Evolutionary conservation across 2,888 invertebrate genomes (phyloP), one percentile per base, ranked within the genome.

Genomic region (Rhingia rostrata): DNA sequence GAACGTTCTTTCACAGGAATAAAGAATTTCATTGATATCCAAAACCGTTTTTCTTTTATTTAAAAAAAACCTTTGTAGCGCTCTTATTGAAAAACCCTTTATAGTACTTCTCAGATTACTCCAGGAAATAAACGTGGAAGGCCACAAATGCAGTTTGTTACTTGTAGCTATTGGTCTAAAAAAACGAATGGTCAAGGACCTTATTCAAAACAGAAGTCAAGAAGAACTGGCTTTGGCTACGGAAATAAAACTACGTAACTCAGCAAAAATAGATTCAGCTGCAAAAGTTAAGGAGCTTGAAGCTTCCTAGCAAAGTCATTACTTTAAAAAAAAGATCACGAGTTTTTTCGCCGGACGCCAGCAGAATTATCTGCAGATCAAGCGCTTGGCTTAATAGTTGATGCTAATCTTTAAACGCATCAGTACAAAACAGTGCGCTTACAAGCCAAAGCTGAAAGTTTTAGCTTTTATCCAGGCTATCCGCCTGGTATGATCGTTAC

Each of bases 351-450:
- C 49, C 14, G 37, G 49, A 64, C 49, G 41, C 41, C 41, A 6
- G 66, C 51, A 51, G n/a, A 53, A 53, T 53, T 63, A 22, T 47
- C 61, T 63, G 45, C 47, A 47, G 47, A 63, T 63, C 47, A 63
- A 47, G 47, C 61, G 37, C 35, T 47, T 47, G 41, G 32, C 14
- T 6, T 56, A 22, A 56, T 56, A 37, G 39, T 22, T 43, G 43
- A 30, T 60, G 43, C 43, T 43, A 43, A 43, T 60, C 60, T 43
- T 32, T 32, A n/a, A n/a, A n/a, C n/a, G n/a, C n/a, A n/a, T n/a
- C 60, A 60, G 12, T n/a, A 39, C 22, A 61, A 63, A 63, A 47
- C 47, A 35, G 22, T 63, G 32, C 47, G 63, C 35, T 22, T 35
- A 14, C 43, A 60, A 60, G 41, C 33, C 63, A 47, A 63, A 47